These are phyloP conservation scores for Spisula subtruncata DNA, from an alignment of 2,888 invertebrate genomes.

Conservation along the genomic window DNA sequence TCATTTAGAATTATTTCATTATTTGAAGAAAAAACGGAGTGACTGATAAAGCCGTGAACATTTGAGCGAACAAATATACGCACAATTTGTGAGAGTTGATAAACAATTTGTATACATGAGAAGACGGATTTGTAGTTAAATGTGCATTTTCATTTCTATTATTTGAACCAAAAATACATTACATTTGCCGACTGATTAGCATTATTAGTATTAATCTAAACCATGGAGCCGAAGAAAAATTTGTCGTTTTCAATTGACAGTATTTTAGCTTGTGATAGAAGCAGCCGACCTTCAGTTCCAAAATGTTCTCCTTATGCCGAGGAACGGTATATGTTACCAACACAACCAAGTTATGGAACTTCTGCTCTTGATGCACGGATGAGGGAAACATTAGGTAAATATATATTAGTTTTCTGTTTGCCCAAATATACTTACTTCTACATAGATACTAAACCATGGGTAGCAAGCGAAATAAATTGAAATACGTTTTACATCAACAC, in stretches of 20 bases:
- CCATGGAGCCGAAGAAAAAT: slow-evolving; percentile 45
- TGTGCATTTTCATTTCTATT: background rate
- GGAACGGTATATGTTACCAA: slow-evolving; percentile 4
- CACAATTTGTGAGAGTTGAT: background rate
- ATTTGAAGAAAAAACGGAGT: background rate
- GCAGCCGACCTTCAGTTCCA: background rate
- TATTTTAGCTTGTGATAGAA: slow-evolving; percentile 56
- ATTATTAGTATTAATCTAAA: background rate
- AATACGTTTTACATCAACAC: too few species aligned
- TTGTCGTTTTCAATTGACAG: slow-evolving; percentile 70
- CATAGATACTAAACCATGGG: too few species aligned
- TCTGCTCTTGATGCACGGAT: slow-evolving; percentile 50
- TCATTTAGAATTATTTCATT: background rate
- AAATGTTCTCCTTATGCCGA: slow-evolving; percentile 51
- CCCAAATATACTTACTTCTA: too few species aligned
- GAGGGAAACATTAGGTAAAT: slow-evolving; percentile 39
- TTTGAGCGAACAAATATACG: background rate
- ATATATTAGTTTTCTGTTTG: background rate
- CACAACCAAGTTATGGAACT: slow-evolving; percentile 49
- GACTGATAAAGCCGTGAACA: background rate
- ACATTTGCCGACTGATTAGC: background rate
- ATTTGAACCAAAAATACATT: background rate
- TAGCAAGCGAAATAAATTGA: too few species aligned
- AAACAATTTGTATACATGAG: background rate
- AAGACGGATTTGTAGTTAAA: background rate